Evolutionary conservation across 2,113 vertebrate genomes (phyloP), one percentile per base, ranked within the genome.

Genomic region (Microcebus ravelobensis): DNA sequence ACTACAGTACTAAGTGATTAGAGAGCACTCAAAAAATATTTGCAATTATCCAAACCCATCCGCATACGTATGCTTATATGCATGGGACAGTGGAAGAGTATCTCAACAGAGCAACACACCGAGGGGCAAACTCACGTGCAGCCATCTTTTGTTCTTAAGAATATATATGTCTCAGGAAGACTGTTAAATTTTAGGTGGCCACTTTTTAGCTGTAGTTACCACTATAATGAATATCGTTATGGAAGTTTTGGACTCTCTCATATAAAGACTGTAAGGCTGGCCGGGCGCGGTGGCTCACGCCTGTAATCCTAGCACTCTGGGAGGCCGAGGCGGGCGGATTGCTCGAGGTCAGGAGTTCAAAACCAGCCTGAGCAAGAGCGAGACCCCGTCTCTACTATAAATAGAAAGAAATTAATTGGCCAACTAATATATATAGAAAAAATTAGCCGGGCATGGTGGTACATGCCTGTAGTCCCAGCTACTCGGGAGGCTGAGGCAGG

Each of bases 91-190:
- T 21, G 25, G 36, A 84, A 39, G 11, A 63, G 7, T 42, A 27
- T 21, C 23, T 79, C 79, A 74, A 10, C 21, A 13, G 20, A 65
- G 10, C 31, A 70, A 21, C 27, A 21, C 31, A 45, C 31, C 36
- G n/a, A 85, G 59, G 27, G 14, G 12, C 2, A 67, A 70, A 86
- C 42, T 79, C 29, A 57, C 2, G 6, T 21, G 34, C 36, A 67
- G 17, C 52, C 87, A 8, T 50, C 39, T 90, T 96, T 87, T 88
- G 59, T 90, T n/a, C 55, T 73, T 87, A 94, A 83, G 34, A 74
- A 74, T 27, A 52, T 14, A 29, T 45, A 48, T 79, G 50, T 57
- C 68, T 8, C 61, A 67, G 61, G 48, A 36, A 93, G 57, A 70
- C 34, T 63, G 39, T 74, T 70, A 67, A 80, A 25, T 61, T 39